These are phyloP conservation scores for Piscicola geometra DNA, from an alignment of 2,888 invertebrate species.

Conservation along the genomic window DNA sequence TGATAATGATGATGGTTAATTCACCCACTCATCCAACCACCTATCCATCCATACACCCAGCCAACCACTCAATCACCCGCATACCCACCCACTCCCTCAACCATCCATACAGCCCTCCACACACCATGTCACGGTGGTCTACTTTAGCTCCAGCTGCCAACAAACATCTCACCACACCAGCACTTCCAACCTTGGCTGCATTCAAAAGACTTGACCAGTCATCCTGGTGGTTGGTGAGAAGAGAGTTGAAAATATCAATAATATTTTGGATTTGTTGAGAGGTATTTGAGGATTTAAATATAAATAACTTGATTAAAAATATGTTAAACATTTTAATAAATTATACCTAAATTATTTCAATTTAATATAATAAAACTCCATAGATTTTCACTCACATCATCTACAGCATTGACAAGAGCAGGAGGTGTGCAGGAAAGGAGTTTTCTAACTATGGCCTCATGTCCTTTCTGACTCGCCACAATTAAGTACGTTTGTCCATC, in stretches of 20 bases:
- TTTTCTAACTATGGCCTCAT: slow-evolving; percentile 50
- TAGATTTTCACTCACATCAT: slow-evolving; percentile 49
- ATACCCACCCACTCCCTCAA: background rate
- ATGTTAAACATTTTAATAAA: too few species aligned
- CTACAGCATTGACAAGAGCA: slow-evolving; percentile 53
- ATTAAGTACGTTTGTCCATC: slow-evolving; percentile 54
- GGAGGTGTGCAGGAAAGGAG: slow-evolving; percentile 48
- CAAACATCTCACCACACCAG: slow-evolving; percentile 73
- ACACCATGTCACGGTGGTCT: slow-evolving; percentile 54
- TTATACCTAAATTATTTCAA: background rate
- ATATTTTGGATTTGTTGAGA: too few species aligned
- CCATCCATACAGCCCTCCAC: slow-evolving; percentile 14
- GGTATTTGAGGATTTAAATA: too few species aligned
- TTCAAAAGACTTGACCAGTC: slow-evolving; percentile 86
- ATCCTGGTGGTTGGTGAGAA: slow-evolving; percentile 62
- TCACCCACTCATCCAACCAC: too few species aligned
- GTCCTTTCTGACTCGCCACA: slow-evolving; percentile 52
- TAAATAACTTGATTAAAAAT: too few species aligned
- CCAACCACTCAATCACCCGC: background rate
- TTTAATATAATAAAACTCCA: background rate
- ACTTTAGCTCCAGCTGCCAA: slow-evolving; percentile 68
- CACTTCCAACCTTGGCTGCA: slow-evolving; percentile 82
- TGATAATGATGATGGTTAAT: background rate
- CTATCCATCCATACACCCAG: too few species aligned
- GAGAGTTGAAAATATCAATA: too few species aligned